These are phyloP conservation scores for Cliona cf. orientalis DNA, from an alignment of 37 sponge, comb jelly and placozoan species.

Conservation along the genomic window DNA sequence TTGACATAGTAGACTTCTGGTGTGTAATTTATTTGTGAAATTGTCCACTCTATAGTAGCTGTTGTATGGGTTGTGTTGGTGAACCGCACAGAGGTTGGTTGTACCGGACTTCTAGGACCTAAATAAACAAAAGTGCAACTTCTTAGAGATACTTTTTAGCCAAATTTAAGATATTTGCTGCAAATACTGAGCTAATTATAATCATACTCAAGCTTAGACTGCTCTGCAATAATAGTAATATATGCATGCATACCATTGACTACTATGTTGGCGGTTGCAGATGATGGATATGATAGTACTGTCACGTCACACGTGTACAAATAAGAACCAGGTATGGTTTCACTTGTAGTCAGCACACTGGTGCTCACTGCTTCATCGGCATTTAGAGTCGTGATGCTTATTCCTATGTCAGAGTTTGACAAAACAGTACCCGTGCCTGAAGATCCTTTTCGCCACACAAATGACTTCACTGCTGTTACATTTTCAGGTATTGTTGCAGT, in stretches of 20 bases:
- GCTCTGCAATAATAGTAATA: no score
- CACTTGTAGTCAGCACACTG: constrained; percentile 12
- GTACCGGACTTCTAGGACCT: constrained; percentile 5
- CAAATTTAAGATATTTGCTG: no score
- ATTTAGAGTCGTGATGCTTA: constrained; percentile 4
- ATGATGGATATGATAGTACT: neutral
- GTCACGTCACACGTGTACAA: neutral
- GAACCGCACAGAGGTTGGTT: no score
- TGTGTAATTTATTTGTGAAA: constrained; percentile 7
- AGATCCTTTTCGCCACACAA: neutral
- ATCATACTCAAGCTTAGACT: no score
- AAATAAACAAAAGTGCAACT: neutral
- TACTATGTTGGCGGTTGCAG: neutral
- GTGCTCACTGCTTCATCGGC: constrained; percentile 5
- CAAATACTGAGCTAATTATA: no score
- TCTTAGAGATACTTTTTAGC: no score
- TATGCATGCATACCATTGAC: neutral
- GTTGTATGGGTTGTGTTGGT: no score
- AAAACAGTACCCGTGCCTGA: neutral
- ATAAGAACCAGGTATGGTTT: neutral
- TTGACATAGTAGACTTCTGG: constrained; percentile 16
- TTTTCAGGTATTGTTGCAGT: constrained; percentile 8
- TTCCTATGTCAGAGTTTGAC: neutral
- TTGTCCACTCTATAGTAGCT: constrained; percentile 23
- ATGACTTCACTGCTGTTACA: neutral